Conservation (phyloP, 2,113 vertebrate species). For the Thinocorus orbignyianus region DNA sequence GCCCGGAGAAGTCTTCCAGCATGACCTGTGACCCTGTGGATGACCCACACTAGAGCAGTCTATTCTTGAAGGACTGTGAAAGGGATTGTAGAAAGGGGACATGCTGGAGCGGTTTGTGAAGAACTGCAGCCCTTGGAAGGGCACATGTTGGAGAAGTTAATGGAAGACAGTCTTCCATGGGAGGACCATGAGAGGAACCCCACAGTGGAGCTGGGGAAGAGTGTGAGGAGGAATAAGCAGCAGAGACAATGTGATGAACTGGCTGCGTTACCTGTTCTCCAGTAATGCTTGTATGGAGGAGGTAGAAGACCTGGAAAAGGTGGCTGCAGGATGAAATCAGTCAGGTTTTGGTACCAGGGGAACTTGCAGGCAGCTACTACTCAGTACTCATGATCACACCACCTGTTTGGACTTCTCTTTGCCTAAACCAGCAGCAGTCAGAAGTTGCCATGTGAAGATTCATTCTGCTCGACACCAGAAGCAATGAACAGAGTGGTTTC, state of each 20-base stretch:
- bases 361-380: neutral
- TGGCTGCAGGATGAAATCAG: neutral
- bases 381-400: fast-evolving
- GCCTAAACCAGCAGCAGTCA: neutral
- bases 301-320: neutral
- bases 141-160: neutral
- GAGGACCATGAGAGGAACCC: neutral
- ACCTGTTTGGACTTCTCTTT: neutral
- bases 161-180: neutral
- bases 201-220: neutral
- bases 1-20: neutral
- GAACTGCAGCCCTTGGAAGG: neutral
- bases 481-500: neutral
- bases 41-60: neutral
- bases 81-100: neutral
- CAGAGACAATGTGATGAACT: neutral
- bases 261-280: neutral
- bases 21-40: neutral
- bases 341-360: neutral
- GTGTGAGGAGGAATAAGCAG: neutral
- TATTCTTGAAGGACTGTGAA: neutral
- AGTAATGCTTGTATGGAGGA: too few species aligned
- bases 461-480: neutral
- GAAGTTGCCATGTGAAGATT: neutral
- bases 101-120: neutral